Evolutionary conservation across 2,888 invertebrate genomes (phyloP), one percentile per base, ranked within the genome.

Genomic region (Drosophila peninsularis): DNA sequence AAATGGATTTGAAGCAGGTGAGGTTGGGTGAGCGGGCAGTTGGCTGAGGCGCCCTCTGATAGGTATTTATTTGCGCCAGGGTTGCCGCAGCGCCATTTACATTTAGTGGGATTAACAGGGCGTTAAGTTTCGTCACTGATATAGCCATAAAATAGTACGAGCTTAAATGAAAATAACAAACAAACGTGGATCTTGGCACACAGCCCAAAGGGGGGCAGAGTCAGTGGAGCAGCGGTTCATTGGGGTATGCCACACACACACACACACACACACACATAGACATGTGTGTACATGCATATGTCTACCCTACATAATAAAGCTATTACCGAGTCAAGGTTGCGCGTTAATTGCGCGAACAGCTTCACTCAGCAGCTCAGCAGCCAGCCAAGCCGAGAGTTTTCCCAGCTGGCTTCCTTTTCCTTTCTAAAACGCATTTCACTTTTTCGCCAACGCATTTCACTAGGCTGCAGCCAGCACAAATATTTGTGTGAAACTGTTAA

Each of bases 31-130:
- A 21, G 50, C 34, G 34, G 34, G 50, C 50, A 24, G 50, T 1
- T 34, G 56, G 17, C 19, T 32, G 65, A 7, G 36, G 32, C n/a
- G 17, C 19, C 24, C 6, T 19, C 55, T 45, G 36, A 53, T 39
- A 36, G 58, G 73, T 67, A 75, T 74, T 85, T 89, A 87, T 87
- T 78, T 75, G 85, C 85, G 80, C 75, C 82, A 89, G 78, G 71
- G 88, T 61, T 82, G 71, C 78, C 68, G 71, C 73, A 32, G 67
- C 56, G 54, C 54, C 24, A 78, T 75, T 75, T 75, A 63, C 75
- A 80, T 84, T 90, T 84, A 90, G 81, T 69, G 56, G 71, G 77
- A 67, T 89, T 85, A 88, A 90, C 90, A 87, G 90, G 81, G 89
- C 88, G 89, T 89, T 82, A 87, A 87, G 85, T 82, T 86, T 75